Conservation (phyloP, 64 coral and sea anemone species). For the Porites australiensis region DNA sequence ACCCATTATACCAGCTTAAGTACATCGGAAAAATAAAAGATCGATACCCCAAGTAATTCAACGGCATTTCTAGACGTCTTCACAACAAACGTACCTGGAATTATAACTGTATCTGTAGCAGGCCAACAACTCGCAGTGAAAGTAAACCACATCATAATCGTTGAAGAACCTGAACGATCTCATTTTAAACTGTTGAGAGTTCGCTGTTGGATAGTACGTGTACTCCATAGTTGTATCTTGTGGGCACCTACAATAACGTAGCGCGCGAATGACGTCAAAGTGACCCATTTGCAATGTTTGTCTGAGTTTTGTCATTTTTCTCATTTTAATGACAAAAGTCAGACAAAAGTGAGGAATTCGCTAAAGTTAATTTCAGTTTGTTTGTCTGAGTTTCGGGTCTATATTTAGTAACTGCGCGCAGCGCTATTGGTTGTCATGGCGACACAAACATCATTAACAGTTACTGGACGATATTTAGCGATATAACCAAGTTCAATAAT, state of each 20-base stretch:
- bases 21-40: background rate
- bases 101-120: background rate
- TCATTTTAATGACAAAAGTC: too few relatives aligned
- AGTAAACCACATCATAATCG: conserved; percentile 6
- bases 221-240: conserved; percentile 11
- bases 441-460: too few relatives aligned
- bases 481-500: too few relatives aligned
- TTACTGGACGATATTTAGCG: too few relatives aligned
- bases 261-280: too few relatives aligned
- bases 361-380: too few relatives aligned
- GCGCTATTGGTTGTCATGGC: too few relatives aligned
- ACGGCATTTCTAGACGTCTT: background rate
- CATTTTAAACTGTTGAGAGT: conserved; percentile 5
- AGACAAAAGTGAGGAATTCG: too few relatives aligned
- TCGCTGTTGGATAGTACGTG: background rate
- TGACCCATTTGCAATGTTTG: too few relatives aligned
- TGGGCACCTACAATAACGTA: background rate
- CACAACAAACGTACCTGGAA: background rate
- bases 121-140: conserved; percentile 29
- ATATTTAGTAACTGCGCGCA: too few relatives aligned
- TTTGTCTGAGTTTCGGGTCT: too few relatives aligned
- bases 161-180: conserved; percentile 14
- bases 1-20: background rate
- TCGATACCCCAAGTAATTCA: background rate
- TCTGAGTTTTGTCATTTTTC: too few relatives aligned